Conservation (phyloP, 1,140 invertebrate species). For the Brachionus manjavacas region DNA sequence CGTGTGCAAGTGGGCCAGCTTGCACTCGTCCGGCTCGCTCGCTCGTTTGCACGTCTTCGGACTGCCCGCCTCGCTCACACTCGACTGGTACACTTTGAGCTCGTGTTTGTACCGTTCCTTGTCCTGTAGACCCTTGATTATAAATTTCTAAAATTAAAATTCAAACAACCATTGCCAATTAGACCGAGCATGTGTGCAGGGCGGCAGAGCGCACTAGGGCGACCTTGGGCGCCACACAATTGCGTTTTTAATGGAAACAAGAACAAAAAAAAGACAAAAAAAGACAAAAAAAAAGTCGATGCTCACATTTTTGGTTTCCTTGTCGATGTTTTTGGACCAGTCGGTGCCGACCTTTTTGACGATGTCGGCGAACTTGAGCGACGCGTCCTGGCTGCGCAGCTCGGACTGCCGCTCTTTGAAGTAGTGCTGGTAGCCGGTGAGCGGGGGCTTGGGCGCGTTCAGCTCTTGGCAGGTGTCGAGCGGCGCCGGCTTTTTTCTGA, state of each 20-base stretch:
- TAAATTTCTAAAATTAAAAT: constrained; percentile 41
- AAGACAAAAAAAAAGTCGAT: not conserved
- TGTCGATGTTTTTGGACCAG: constrained; percentile 41
- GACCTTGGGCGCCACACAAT: no score
- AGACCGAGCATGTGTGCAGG: no score
- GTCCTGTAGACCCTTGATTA: constrained; percentile 34
- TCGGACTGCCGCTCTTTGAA: constrained; percentile 28
- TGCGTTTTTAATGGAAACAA: not conserved
- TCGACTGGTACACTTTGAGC: constrained; percentile 5
- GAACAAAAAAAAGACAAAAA: not conserved
- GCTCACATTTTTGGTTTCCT: constrained; percentile 34
- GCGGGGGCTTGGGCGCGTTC: constrained; percentile 28
- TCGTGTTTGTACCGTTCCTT: constrained; percentile 27
- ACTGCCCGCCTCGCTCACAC: not conserved
- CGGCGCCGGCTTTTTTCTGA: not conserved
- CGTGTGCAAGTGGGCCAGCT: not conserved
- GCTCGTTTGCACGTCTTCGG: not conserved
- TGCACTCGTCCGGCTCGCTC: not conserved
- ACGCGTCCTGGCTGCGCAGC: constrained; percentile 18
- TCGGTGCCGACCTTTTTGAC: constrained; percentile 34
- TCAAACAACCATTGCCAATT: not conserved
- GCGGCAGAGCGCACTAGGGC: no score
- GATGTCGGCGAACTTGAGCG: constrained; percentile 36
- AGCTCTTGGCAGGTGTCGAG: not conserved
- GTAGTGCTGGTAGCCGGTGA: constrained; percentile 32